Base-by-base conservation (phyloP, 2,113 vertebrate genomes). In the Strix aluco region DNA sequence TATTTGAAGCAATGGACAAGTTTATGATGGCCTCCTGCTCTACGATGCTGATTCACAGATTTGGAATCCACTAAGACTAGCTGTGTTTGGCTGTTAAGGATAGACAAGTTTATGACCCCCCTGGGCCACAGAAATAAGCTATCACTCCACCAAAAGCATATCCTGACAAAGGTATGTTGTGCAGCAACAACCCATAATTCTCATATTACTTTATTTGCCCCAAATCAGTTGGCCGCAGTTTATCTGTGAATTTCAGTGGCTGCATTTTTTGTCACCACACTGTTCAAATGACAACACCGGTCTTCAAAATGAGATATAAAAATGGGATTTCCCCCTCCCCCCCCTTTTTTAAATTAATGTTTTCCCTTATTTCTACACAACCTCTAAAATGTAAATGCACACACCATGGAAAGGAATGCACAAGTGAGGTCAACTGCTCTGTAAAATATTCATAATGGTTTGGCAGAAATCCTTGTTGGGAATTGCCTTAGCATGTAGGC, bases 361-460 rank as follows among this genome's bases (percentile, higher is more conserved):
- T 75, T 92, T 58, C 29, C 20, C 34, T 51, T 54, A 36, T 70
- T 82, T 72, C 5, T 40, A 44, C 15, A 61, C 8, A 62, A 77
- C 22, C 29, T 19, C 51, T 9, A 67, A 61, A 82, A 55, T 11
- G 15, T 10, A 86, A 80, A 42, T 13, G 13, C 0, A 1, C 12
- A 29, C 3, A 2, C 20, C 4, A 2, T 25, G 14, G 62, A 66
- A 88, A 84, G 49, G 17, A 88, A 44, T 11, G 23, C 67, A 63
- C 34, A 67, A 47, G 9, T 34, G 7, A 82, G 85, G 19, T 61
- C 63, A 94, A 42, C 47, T 59, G 32, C 42, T 62, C 70, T 80
- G 77, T 47, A 87, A 93, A 92, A 86, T 73, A 86, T 61, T 65
- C 40, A 36, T 51, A 79, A 62, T 26, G 6, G 66, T 63, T 70